Base-by-base conservation (phyloP, 2,113 vertebrate species). In the Oenanthe melanoleuca region DNA sequence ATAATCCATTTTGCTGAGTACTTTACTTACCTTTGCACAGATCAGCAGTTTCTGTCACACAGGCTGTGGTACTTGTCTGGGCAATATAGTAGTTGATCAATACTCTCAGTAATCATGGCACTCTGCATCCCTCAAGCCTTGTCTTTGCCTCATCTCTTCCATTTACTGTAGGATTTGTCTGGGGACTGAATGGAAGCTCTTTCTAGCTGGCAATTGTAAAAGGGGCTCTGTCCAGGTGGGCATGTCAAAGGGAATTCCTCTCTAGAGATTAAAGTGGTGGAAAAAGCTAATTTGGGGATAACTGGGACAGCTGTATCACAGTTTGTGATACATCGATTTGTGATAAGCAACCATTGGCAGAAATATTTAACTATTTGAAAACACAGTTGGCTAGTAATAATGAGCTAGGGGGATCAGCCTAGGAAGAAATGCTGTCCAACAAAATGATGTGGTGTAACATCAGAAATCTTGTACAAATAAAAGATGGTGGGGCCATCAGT, bases 31-130 rank as follows among this genome's bases (percentile, higher is more conserved):
- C 90, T 89, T 87, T 96, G 93, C 89, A 78, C 60, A 89, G 70
- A 89, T 96, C 96, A 97, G 96, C 88, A 88, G 70, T 89, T 96
- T 86, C 85, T 55, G 50, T 65, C 59, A 18, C 57, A 37, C 14
- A 50, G 53, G 71, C 81, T 89, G 42, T 57, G 85, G 69, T 64
- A 40, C 74, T 88, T 74, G 77, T 57, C 59, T 74, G 28, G 22
- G 47, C 33, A 72, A 65, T 63, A 80, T 20, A 42, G 57, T n/a
- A 67, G 60, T 74, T 42, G 45, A 80, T 56, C 14, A 10, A 28
- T 82, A 26, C 42, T 66, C 87, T 80, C 86, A 56, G 70, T 44
- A 45, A 60, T 57, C 26, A 11, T 78, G 50, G 77, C 73, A 49
- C 34, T 29, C 44, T 53, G 9, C 31, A 8, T 61, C 38, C 64